Evolutionary conservation across 2,888 invertebrate species (phyloP), one percentile per base, ranked within the genome.

Genomic region (Epirrita christyi): DNA sequence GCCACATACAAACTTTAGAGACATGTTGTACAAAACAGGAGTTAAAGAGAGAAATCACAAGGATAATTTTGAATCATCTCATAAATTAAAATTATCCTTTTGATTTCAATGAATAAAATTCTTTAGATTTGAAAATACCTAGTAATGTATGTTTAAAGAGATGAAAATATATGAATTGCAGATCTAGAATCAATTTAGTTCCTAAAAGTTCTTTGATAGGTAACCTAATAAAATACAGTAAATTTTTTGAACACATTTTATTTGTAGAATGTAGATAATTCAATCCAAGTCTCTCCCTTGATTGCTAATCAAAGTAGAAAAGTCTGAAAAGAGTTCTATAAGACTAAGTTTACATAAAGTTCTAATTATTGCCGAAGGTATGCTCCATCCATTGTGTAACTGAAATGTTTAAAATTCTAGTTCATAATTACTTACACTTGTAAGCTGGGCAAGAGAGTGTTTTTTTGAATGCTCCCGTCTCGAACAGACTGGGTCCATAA

Each of bases 241-340:
- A 51, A 21, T 49, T 48, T 52, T 52, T 48, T 29, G 59, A 61
- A 65, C 62, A 67, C 63, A 60, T 67, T 59, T 63, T 59, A 61
- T 60, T 21, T 21, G 21, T 21, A 2, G 2, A 4, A 32, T 42
- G 54, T 47, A 48, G 53, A 50, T 55, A 41, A 47, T 61, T 57
- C 54, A 53, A 59, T 50, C 53, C n/a, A n/a, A 4, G 2, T 21
- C 64, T 65, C 67, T 63, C 61, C 67, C 56, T 55, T 56, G 63
- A 47, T 50, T 37, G 46, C 32, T 37, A 36, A 38, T 46, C 61
- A 63, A 61, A 63, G 49, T 54, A 38, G 57, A 34, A 43, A 44
- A 21, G 44, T 32, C 59, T 59, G 59, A 51, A 59, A 59, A 59
- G 41, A 55, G 29, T 36, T 13, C 4, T 59, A 36, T 45, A 51